These are phyloP conservation scores for Drosophila setifemur DNA, from an alignment of 1,140 invertebrate genomes.

Conservation along the genomic window DNA sequence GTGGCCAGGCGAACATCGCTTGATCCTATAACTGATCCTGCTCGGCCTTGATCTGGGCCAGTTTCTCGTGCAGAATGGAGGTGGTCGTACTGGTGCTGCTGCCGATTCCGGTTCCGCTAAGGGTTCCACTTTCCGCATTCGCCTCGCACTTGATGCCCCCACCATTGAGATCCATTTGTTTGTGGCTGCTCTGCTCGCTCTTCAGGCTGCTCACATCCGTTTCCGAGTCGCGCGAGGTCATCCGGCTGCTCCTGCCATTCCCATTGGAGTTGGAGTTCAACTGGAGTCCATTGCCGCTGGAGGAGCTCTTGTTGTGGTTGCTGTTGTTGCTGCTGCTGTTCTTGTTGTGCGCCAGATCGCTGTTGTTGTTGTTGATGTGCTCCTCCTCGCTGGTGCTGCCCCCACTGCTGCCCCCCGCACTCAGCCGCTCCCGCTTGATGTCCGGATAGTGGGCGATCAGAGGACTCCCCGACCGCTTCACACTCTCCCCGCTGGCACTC, in stretches of 20 bases:
- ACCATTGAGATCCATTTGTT: conserved; percentile 79
- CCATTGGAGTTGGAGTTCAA: conserved; percentile 39
- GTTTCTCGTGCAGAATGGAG: conserved; percentile 76
- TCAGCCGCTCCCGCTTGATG: conserved; percentile 76
- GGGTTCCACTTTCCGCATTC: conserved; percentile 2
- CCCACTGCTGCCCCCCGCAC: conserved; percentile 46
- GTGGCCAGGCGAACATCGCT: conserved; percentile 62
- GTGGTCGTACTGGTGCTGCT: neutral
- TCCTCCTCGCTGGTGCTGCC: conserved; percentile 63
- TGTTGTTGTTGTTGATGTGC: conserved; percentile 58
- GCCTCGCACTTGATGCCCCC: conserved; percentile 50
- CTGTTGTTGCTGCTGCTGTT: conserved; percentile 52
- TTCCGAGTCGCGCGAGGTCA: conserved; percentile 77
- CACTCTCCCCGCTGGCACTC: conserved; percentile 29
- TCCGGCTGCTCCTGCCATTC: conserved; percentile 57
- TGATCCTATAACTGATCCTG: conserved; percentile 78
- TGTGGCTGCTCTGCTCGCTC: conserved; percentile 67
- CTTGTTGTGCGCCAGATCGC: conserved; percentile 68
- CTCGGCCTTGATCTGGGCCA: conserved; percentile 80
- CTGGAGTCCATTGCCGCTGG: conserved; percentile 12
- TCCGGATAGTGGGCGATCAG: conserved; percentile 51
- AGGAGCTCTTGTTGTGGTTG: conserved; percentile 27
- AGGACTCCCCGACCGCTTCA: conserved; percentile 72
- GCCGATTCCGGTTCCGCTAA: conserved; percentile 24
- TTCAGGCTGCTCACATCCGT: conserved; percentile 71